Percentiles rank a stretch among this genome's conserved stretches.
These are phyloP conservation scores for Acronicta leporina DNA, from an alignment of 2,888 invertebrate species.

Conservation along the genomic window DNA sequence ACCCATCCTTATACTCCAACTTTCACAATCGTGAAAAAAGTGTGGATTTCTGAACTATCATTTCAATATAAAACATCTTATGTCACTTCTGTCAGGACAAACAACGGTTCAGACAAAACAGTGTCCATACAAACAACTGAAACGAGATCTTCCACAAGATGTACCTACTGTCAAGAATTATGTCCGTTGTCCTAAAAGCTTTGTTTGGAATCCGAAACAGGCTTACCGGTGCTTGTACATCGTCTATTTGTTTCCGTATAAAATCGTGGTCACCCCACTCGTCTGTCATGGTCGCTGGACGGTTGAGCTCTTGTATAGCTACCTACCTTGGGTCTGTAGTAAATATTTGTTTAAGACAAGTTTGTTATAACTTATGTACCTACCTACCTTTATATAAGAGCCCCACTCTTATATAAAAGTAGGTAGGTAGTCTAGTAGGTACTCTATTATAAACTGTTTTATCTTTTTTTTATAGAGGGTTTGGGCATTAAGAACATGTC, in stretches of 20 bases:
- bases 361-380: slow-evolving; percentile 9
- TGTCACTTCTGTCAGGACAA: no score
- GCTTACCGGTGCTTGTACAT: slow-evolving; percentile 32
- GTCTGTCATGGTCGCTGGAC: slow-evolving; percentile 28
- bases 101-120: slow-evolving; percentile 3
- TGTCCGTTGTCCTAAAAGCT: slow-evolving; percentile 37
- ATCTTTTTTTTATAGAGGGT: no score
- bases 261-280: slow-evolving; percentile 40
- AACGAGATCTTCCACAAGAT: slow-evolving; percentile 33
- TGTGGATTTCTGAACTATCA: no score
- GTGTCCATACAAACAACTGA: slow-evolving; percentile 22
- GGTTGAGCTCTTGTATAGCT: slow-evolving; percentile 6
- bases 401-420: no score
- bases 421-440: no score
- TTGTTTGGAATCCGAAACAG: slow-evolving; percentile 20
- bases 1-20: no score
- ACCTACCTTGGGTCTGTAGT: slow-evolving; percentile 20
- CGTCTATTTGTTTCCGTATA: slow-evolving; percentile 34
- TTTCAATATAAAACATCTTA: no score
- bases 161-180: slow-evolving; percentile 33
- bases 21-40: no score
- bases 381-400: not conserved
- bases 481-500: no score
- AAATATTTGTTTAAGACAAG: slow-evolving; percentile 29
- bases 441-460: no score